Evolutionary conservation across 1,140 invertebrate species (phyloP), one percentile per base, ranked within the genome.

Genomic region (Apocrypta bakeri): DNA sequence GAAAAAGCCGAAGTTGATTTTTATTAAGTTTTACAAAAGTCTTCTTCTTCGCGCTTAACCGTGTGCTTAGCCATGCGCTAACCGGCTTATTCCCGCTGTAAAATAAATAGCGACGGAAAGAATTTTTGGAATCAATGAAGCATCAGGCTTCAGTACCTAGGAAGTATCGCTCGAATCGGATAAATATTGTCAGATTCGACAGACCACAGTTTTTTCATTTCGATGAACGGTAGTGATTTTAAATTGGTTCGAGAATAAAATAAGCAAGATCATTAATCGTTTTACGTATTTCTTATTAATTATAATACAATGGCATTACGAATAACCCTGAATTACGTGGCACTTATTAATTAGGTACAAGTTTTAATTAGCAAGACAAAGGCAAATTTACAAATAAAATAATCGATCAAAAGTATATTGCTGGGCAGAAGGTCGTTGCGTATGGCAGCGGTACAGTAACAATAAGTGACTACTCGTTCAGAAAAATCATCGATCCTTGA

Each of bases 401-500:
- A 9, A 69, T 79, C 9, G 40, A 24, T 42, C 27, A 56, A 79
- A 56, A 79, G 56, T 61, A 79, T 0, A 25, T 71, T 33, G 21
- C 25, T 56, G 56, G 61, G 25, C 3, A 4, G 31, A 71, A 71
- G 42, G 27, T 72, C 42, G 33, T 72, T n/a, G 14, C 33, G 7
- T 17, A 33, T 24, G 33, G 11, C 42, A 33, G 29, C 31, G 25
- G 68, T 25, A 21, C 3, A 33, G 29, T 31, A 6, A 48, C n/a
- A 29, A 17, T 37, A 14, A 63, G 73, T 84, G 73, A 27, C 69
- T 76, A 85, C 73, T 83, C 82, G 85, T 82, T 81, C 84, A 83
- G 84, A 86, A 86, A 86, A 86, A 83, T 86, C 79, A 74, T 79
- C 82, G 83, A 85, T 86, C 85, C 85, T 87, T 87, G 86, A 85